Base-by-base conservation (phyloP, 2,113 vertebrate species). In the Rhadina sibilatrix region DNA sequence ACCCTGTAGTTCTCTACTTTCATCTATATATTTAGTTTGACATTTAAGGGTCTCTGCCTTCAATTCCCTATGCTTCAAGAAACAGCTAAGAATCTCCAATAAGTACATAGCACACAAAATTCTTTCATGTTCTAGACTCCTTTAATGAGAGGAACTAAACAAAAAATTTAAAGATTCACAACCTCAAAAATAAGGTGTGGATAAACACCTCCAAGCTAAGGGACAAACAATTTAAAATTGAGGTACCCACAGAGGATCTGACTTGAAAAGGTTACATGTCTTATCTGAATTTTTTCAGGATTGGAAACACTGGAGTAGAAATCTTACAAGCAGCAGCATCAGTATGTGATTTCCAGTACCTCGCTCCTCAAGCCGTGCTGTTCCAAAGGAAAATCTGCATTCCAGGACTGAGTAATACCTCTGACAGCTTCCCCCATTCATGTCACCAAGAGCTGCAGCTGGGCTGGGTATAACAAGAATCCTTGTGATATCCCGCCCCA, bases 401-500 rank as follows among this genome's bases (percentile, higher is more conserved):
- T 50, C 92, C 90, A 93, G 66, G 37, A 38, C 54, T 42, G 30
- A 27, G 59, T 87, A 96, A 93, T 93, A 95, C 85, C 70, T 92
- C 77, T 90, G 75, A 82, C 80, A 92, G 42, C 77, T 87, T 93
- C 79, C 47, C 50, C 52, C 56, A 30, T 75, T 93, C 70, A 52
- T 7, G 81, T 50, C 33, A 76, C 35, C 37, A 65, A 77, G 89
- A 87, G 57, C 47, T 89, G 88, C 89, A 86, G 85, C 83, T 84
- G 66, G 65, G 74, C 87, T 77, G 79, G 42, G 31, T 74, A 54
- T 50, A 74, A 68, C 4, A 23, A 81, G 59, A 61, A 93, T 80
- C 83, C 86, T 54, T 89, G 68, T 83, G 93, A 86, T 93, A 83
- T 89, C 83, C 86, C 71, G 61, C 88, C 72, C 78, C 83, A 69